Evolutionary conservation across 2,113 vertebrate species (phyloP).

Genomic region (Opisthocomus hoazin): DNA sequence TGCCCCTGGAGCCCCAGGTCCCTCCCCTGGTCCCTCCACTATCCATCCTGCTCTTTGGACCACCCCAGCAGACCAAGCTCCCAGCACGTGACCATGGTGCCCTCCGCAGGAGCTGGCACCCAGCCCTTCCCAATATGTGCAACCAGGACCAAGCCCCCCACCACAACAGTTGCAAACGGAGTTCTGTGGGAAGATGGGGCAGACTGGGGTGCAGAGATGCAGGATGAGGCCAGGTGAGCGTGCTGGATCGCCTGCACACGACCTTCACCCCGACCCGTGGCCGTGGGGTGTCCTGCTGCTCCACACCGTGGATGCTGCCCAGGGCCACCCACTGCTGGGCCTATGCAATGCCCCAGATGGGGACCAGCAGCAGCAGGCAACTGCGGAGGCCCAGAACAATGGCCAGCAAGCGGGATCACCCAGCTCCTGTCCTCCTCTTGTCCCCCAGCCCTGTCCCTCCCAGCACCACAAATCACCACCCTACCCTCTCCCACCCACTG

Average conservation of each 20-base stretch:
- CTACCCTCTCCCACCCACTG: rapidly evolving
- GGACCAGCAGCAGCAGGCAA: not conserved
- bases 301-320: not conserved
- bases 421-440: not conserved
- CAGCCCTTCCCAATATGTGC: not conserved
- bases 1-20: not conserved
- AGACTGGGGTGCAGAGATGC: not conserved
- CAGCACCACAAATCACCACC: not conserved
- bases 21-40: not conserved
- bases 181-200: not conserved
- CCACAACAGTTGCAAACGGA: not conserved
- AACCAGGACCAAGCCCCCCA: rapidly evolving
- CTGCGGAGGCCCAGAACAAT: not conserved
- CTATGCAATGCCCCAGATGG: rapidly evolving
- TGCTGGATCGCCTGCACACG: rapidly evolving
- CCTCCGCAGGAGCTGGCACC: not conserved
- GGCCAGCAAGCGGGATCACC: not conserved
- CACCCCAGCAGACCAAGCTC: not conserved
- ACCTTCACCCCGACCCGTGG: rapidly evolving
- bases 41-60: not conserved
- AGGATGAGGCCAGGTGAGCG: not conserved
- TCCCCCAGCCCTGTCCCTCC: rapidly evolving
- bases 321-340: not conserved
- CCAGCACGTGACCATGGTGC: not conserved
- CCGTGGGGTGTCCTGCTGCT: not conserved